Evolutionary conservation across 2,888 invertebrate genomes (phyloP).

Genomic region (Eudasyphora cyanicolor): DNA sequence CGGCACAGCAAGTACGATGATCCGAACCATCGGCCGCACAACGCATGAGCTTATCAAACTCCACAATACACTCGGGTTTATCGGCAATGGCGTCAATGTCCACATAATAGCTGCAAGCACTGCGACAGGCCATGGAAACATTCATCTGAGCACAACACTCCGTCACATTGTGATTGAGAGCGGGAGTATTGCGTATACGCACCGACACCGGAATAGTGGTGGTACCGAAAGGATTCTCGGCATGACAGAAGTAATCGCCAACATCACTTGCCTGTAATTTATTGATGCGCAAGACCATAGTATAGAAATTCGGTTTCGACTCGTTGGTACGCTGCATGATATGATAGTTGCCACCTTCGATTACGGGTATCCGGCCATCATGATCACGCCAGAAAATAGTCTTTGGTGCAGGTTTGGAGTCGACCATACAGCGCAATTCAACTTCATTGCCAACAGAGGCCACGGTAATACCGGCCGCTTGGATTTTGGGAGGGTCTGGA

Average conservation of each 20-base stretch:
- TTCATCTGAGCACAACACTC: slow-evolving; percentile 91
- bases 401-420: slow-evolving; percentile 89
- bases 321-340: slow-evolving; percentile 83
- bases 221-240: slow-evolving; percentile 90
- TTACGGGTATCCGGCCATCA: slow-evolving; percentile 87
- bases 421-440: slow-evolving; percentile 88
- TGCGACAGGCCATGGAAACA: slow-evolving; percentile 88
- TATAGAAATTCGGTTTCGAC: slow-evolving; percentile 85
- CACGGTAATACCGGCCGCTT: slow-evolving; percentile 89
- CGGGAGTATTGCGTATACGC: slow-evolving; percentile 84
- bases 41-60: slow-evolving; percentile 92
- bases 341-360: slow-evolving; percentile 88
- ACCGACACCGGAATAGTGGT: slow-evolving; percentile 88
- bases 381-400: slow-evolving; percentile 91
- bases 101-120: slow-evolving; percentile 91
- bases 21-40: slow-evolving; percentile 92
- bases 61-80: slow-evolving; percentile 89
- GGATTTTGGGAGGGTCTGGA: slow-evolving; percentile 87
- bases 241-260: slow-evolving; percentile 91
- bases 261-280: slow-evolving; percentile 86
- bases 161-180: slow-evolving; percentile 85
- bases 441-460: slow-evolving; percentile 88
- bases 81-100: slow-evolving; percentile 92
- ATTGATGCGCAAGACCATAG: slow-evolving; percentile 88
- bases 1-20: slow-evolving; percentile 91